Evolutionary conservation across 2,888 invertebrate genomes (phyloP), one percentile per base, ranked within the genome.

Genomic region (Rotaria socialis): DNA sequence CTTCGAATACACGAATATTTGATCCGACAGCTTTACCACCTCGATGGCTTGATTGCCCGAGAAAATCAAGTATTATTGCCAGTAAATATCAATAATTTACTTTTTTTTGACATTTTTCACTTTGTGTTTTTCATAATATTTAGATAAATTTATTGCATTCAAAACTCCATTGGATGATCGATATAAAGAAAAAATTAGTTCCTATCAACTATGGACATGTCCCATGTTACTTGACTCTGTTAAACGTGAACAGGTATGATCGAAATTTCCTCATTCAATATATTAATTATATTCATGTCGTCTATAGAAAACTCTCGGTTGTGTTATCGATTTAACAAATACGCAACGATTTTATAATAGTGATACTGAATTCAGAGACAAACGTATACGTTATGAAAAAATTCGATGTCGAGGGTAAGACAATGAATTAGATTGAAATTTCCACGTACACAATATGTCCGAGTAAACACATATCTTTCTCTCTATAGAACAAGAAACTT

Each of bases 271-370:
- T 50, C 19, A 10, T 55, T 55, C 8, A 14, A 41, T 56, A 85
- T 22, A 27, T 47, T 4, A 41, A 8, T 27, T 19, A 67, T n/a
- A 41, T 43, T 50, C 22, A 10, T n/a, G 16, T 74, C 74, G 55
- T 14, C 67, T 90, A 10, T 88, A 96, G 95, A 92, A 94, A 35
- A 95, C 95, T 90, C 91, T 99, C 87, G 98, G 98, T 0, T 91
- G 99, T 47, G 96, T 98, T 96, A 94, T 99, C 88, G 98, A 99
- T 91, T 92, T 99, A 88, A 98, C 99, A 1, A 96, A 97, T 90
- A 98, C 99, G 0, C 94, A 93, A 88, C 93, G 98, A 87, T 99
- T 97, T 91, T 99, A 99, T 90, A 93, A 95, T 89, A 94, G 94
- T 88, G 91, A 92, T n/a, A 94, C 94, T 87, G 93, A 99, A 47